A percentile compares a stretch with the other conserved stretches of the same genome.
Conservation (phyloP, 2,113 vertebrate species). For the Copsychus sechellarum region DNA sequence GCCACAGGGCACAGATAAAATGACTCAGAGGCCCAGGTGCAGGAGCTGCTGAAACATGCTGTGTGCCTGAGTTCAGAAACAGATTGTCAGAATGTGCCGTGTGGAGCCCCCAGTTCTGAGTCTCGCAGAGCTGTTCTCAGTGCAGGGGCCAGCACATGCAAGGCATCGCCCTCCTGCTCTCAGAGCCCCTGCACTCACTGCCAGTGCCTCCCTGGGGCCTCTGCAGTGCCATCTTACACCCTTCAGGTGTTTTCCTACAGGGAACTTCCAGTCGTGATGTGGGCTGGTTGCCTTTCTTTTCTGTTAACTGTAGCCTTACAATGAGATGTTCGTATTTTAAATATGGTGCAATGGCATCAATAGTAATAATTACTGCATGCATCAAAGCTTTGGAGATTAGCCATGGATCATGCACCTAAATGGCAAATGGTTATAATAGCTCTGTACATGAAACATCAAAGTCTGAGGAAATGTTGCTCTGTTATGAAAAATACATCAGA, state of each 20-base stretch:
- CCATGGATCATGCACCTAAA: conserved; percentile 76
- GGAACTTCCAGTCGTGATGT: neutral
- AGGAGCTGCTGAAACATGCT: neutral
- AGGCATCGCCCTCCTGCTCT: neutral
- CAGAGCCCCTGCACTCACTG: neutral
- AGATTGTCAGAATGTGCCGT: neutral
- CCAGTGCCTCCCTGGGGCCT: neutral
- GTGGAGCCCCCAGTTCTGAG: neutral
- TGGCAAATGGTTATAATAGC: conserved; percentile 76
- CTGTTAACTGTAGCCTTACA: neutral
- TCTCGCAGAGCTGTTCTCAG: neutral
- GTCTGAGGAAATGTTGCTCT: conserved; percentile 51
- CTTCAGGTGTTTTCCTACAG: neutral
- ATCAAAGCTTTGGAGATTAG: conserved; percentile 74
- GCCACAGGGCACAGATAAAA: neutral
- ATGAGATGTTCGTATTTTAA: conserved; percentile 54
- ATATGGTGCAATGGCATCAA: conserved; percentile 58
- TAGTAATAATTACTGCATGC: conserved; percentile 74
- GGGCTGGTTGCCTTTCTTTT: neutral
- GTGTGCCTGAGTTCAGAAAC: neutral
- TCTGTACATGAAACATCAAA: conserved; percentile 80
- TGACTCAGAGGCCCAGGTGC: neutral
- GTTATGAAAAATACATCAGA: conserved; percentile 74
- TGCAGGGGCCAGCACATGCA: neutral
- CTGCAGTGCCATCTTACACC: neutral